A percentile compares a stretch with the other conserved stretches of the same genome.
These are phyloP conservation scores for Grammomys dolichurus DNA, from an alignment of 2,113 vertebrate species.

Conservation along the genomic window DNA sequence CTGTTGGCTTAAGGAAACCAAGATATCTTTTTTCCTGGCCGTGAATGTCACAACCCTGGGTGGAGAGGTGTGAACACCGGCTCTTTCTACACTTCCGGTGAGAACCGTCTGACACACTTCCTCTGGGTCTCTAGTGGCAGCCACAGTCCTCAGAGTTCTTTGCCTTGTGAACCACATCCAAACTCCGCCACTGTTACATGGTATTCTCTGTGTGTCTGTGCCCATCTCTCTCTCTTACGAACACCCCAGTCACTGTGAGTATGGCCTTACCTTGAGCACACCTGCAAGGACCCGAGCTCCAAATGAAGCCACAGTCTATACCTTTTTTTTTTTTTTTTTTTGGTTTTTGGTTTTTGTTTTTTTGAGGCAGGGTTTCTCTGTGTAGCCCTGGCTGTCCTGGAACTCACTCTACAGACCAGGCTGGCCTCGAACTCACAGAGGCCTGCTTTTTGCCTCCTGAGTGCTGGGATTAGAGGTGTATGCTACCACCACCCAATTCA, in stretches of 20 bases:
- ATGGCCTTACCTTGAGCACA: not conserved
- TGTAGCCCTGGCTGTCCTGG: too few relatives aligned
- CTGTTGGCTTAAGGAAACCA: not conserved
- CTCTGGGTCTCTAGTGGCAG: not conserved
- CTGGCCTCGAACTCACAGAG: too few relatives aligned
- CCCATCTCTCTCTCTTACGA: not conserved
- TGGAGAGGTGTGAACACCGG: accelerated
- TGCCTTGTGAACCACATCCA: not conserved
- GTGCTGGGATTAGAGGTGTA: not conserved
- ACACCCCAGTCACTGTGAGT: not conserved
- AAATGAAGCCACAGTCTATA: not conserved
- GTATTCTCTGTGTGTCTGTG: not conserved
- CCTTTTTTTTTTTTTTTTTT: too few relatives aligned
- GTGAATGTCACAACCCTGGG: not conserved
- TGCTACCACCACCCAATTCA: not conserved
- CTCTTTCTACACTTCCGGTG: accelerated
- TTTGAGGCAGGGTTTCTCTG: not conserved
- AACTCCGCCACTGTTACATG: accelerated
- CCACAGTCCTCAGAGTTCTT: accelerated
- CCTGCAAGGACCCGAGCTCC: not conserved
- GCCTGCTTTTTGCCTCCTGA: too few relatives aligned
- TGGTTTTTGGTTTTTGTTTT: too few relatives aligned
- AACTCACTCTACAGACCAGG: too few relatives aligned
- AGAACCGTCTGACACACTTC: accelerated
- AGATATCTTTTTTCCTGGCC: not conserved